Evolutionary conservation across 2,113 vertebrate genomes (phyloP), one percentile per base, ranked within the genome.

Genomic region (Serilophus lunatus): DNA sequence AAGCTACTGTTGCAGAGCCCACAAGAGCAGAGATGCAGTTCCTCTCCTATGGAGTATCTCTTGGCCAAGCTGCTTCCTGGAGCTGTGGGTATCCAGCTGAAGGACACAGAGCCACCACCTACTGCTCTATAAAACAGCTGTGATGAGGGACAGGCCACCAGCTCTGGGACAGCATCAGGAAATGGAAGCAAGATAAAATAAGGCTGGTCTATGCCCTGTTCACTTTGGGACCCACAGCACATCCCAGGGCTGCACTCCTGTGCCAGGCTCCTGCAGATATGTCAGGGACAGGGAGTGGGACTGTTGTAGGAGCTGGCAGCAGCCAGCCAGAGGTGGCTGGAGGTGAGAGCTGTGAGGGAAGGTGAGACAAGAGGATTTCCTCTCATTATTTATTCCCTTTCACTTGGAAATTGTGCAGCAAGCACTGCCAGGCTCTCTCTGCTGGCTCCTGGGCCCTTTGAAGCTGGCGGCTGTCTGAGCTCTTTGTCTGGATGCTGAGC

Each of bases 301-400:
- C 80, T 70, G 65, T 20, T 2, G 4, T 24, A 22, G 19, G 40
- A 70, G 18, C 36, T 6, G 13, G 78, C 6, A 4, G 60, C 72
- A 96, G 38, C 74, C 85, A 54, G 85, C 7, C 44, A 10, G 91
- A 50, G 22, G 84, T 81, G 65, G 69, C 79, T 63, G n/a, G 15
- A 51, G 59, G 60, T 63, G 75, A 74, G 50, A 76, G 78, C 56
- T 35, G 64, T 8, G 6, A 66, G 88, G 84, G 54, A 96, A 95
- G 71, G 89, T 92, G 82, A 93, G 88, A 77, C 86, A 72, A 71
- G 82, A 95, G 93, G 87, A 91, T 95, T 95, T 97, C 93, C 87
- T 91, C 95, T 96, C 82, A 71, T 96, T 90, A 96, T 68, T 86
- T 86, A 96, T 97, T 95, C 95, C 85, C 87, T 95, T 96, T 94